These are phyloP conservation scores for Campodea augens DNA, from an alignment of 1,140 invertebrate species.

Conservation along the genomic window DNA sequence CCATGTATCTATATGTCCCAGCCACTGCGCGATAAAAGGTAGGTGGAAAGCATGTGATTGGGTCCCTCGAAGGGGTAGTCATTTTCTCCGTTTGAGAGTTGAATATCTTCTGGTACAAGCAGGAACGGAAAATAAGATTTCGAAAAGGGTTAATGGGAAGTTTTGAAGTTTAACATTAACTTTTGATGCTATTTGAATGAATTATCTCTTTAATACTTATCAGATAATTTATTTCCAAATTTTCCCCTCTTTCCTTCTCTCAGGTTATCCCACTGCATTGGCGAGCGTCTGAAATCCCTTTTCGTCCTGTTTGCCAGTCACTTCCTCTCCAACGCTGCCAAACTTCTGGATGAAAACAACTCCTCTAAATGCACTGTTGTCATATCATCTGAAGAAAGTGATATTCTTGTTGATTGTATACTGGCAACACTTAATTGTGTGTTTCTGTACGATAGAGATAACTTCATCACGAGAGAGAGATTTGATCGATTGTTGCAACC, in stretches of 20 bases:
- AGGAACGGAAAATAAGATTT: no score
- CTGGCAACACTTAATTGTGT: slow-evolving; percentile 52
- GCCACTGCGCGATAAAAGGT: no score
- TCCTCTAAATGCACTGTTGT: slow-evolving; percentile 14
- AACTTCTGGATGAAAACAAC: slow-evolving; percentile 35
- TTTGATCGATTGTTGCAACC: slow-evolving; percentile 67
- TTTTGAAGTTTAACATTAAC: no score
- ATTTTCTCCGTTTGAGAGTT: no score
- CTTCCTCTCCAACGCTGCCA: slow-evolving; percentile 57
- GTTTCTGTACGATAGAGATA: slow-evolving; percentile 56
- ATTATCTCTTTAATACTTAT: no score
- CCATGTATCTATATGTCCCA: no score
- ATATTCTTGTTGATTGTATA: slow-evolving; percentile 41
- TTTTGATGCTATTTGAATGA: no score
- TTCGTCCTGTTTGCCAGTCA: slow-evolving; percentile 76
- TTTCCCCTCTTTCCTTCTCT: slow-evolving; percentile 30
- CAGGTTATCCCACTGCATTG: slow-evolving; percentile 51
- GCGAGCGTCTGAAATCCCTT: slow-evolving; percentile 61
- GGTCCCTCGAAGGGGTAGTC: no score
- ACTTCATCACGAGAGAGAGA: slow-evolving; percentile 63
- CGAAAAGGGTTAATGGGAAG: no score
- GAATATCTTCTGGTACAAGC: no score
- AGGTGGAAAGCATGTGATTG: no score
- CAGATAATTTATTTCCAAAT: no score
- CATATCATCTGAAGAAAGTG: slow-evolving; percentile 21